A percentile compares a stretch with the other conserved stretches of the same genome.
These are phyloP conservation scores for Tillus elongatus DNA, from an alignment of 2,888 invertebrate species.

Conservation along the genomic window DNA sequence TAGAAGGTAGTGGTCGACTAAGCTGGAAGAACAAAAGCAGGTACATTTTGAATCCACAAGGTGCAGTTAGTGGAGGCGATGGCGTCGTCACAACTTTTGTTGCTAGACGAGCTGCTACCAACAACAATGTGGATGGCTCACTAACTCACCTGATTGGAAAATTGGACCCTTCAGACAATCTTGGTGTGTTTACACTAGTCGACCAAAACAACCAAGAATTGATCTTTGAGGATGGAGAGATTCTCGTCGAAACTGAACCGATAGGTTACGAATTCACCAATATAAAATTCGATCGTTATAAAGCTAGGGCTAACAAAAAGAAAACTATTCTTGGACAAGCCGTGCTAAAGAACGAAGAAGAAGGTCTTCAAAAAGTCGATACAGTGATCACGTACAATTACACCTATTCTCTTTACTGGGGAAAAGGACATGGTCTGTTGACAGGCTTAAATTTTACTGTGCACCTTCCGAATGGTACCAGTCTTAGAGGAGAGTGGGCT, in stretches of 20 bases:
- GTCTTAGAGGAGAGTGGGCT: conserved; percentile 60
- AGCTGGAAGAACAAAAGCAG: conserved; percentile 70
- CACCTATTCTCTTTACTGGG: conserved; percentile 67
- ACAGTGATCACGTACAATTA: conserved; percentile 66
- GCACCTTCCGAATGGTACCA: conserved; percentile 49
- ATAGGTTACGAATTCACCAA: conserved; percentile 61
- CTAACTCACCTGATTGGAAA: conserved; percentile 60
- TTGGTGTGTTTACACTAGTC: conserved; percentile 61
- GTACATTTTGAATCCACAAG: conserved; percentile 55
- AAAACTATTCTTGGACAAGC: conserved; percentile 36
- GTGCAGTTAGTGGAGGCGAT: conserved; percentile 55
- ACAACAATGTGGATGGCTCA: conserved; percentile 28
- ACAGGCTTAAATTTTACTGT: conserved; percentile 61
- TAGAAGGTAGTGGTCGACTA: conserved; percentile 65
- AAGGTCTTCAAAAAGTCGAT: conserved; percentile 52
- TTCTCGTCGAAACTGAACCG: conserved; percentile 74
- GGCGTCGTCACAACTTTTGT: conserved; percentile 33
- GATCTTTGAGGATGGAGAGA: conserved; percentile 58
- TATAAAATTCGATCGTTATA: conserved; percentile 32
- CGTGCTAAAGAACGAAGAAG: conserved; percentile 40
- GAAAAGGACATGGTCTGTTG: conserved; percentile 63
- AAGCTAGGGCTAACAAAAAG: conserved; percentile 38
- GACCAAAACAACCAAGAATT: conserved; percentile 52
- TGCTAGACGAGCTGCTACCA: conserved; percentile 30
- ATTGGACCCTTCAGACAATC: conserved; percentile 52